Evolutionary conservation across 1,140 invertebrate genomes (phyloP).

Genomic region (Wiebesia pumilae): DNA sequence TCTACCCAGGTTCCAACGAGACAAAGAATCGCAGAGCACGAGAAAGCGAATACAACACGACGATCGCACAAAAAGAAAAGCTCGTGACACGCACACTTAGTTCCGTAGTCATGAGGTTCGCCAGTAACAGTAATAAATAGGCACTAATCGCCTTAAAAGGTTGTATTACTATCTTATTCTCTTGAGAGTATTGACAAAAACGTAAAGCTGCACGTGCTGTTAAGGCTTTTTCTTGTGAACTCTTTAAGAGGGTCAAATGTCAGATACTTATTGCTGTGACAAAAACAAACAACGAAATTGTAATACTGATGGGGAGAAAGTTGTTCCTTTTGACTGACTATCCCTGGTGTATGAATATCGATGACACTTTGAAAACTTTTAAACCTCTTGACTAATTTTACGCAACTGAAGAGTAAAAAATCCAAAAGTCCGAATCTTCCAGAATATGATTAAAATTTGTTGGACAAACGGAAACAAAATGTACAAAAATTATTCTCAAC

Average conservation of each 20-base stretch:
- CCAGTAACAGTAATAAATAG: background rate
- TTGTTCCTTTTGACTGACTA: background rate
- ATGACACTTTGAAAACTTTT: slow-evolving; percentile 7
- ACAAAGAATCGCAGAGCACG: slow-evolving; percentile 18
- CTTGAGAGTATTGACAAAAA: background rate
- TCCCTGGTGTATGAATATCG: background rate
- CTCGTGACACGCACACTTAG: background rate
- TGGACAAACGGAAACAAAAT: background rate
- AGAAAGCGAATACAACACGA: slow-evolving; percentile 20
- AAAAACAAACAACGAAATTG: slow-evolving; percentile 13
- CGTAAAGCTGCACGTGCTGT: background rate
- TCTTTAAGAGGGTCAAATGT: background rate
- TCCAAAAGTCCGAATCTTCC: background rate
- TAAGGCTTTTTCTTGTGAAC: background rate
- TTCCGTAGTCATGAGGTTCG: background rate
- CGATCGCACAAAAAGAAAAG: slow-evolving; percentile 14
- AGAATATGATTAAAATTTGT: background rate
- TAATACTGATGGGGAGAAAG: slow-evolving; percentile 29
- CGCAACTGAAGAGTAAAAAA: slow-evolving; percentile 37
- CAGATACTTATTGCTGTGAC: background rate
- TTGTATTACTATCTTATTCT: background rate
- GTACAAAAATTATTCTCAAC: no score
- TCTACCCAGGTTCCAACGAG: background rate
- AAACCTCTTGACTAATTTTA: slow-evolving; percentile 7
- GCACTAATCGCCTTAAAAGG: slow-evolving; percentile 21